Conservation (phyloP, 1,140 invertebrate genomes). For the Hypsibius dujardini region DNA sequence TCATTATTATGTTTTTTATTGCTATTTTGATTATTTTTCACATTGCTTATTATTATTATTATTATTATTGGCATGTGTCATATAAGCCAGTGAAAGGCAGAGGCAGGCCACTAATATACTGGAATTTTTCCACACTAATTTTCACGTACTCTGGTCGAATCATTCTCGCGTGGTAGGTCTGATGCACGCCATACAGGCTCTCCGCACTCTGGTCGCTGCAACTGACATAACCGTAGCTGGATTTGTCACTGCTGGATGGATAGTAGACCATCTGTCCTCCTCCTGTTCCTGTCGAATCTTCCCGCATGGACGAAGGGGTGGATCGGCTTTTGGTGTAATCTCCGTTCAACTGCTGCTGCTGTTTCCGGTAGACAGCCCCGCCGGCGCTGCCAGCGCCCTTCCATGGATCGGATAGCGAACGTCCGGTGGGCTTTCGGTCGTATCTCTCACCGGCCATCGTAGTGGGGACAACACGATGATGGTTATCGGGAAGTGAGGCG, state of each 20-base stretch:
- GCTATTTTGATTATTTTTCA: no score
- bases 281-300: no score
- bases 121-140: not conserved
- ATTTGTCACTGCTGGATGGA: slow-evolving; percentile 12
- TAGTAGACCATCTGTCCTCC: not conserved
- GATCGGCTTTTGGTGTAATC: not conserved
- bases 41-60: no score
- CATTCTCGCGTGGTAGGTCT: slow-evolving; percentile 7
- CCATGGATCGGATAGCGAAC: slow-evolving; percentile 3
- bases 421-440: not conserved
- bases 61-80: no score
- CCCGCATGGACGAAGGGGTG: not conserved
- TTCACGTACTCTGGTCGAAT: not conserved
- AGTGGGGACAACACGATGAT: no score
- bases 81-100: no score
- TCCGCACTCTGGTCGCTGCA: slow-evolving; percentile 11
- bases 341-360: not conserved
- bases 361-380: not conserved
- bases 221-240: not conserved
- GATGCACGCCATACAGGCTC: not conserved
- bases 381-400: not conserved
- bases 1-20: no score
- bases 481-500: no score
- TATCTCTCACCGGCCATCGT: not conserved
- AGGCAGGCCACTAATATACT: no score